Base-by-base conservation (phyloP, 2,113 vertebrate species). In the Tragelaphus buxtoni region DNA sequence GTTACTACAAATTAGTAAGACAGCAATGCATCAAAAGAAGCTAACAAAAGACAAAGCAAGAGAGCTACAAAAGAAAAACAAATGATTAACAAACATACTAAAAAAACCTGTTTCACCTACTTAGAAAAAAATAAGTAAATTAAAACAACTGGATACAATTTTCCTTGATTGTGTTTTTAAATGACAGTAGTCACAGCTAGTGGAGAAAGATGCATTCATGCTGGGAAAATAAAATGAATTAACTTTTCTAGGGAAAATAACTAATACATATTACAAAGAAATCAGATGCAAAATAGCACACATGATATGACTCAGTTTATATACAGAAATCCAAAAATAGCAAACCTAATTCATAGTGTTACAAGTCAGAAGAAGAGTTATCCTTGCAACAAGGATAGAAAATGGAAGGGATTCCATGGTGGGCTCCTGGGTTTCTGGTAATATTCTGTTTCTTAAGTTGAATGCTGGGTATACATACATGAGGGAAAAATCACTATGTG, bases 31-130 rank as follows among this genome's bases (percentile, higher is more conserved):
- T n/a, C 24, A 47, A 77, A 88, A 95, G 35, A 92, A 93, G 91
- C 69, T 74, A 95, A 93, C 69, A 91, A 32, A 94, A 92, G 22
- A 72, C 35, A 91, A 92, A 80, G 35, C 47, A 86, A 45, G 39
- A 97, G 77, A 91, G 11, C 90, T 74, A 85, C 20, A 51, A 77
- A 92, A 92, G 49, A 83, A 91, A 88, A 81, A 56, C 76, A 90
- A 88, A 39, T 77, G 42, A 94, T 60, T 60, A 51, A 32, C 58
- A 92, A 74, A 55, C 17, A 39, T 65, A 30, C 42, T 28, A 45
- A 94, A 94, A 86, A 84, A 92, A 56, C 61, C 53, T 65, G 26
- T n/a, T 26, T 96, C 35, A 56, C 13, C 55, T 93, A 76, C 11
- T 91, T 49, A 89, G 79, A 14, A 45, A 81, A 77, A 47, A 85